These are phyloP conservation scores for Listrodromus nycthemerus DNA, from an alignment of 2,888 invertebrate species.

Conservation along the genomic window DNA sequence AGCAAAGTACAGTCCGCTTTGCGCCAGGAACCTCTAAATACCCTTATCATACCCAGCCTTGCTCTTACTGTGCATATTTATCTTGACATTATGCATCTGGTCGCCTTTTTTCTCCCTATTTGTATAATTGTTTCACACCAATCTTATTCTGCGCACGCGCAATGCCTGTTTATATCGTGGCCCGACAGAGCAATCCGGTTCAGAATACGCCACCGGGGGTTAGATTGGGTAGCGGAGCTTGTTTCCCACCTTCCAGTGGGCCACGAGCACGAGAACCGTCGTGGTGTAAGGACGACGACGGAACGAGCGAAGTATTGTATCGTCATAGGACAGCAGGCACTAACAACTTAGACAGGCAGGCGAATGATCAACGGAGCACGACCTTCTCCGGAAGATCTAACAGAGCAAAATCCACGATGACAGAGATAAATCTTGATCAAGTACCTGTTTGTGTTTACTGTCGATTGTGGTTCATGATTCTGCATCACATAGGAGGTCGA, in stretches of 20 bases:
- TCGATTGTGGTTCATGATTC: not conserved
- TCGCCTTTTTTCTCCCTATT: constrained; percentile 36
- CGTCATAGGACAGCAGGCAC: constrained; percentile 8
- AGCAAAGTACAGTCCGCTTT: constrained; percentile 64
- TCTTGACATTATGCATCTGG: constrained; percentile 5
- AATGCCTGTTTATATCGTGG: constrained; percentile 79
- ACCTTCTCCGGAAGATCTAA: not conserved
- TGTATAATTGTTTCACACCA: constrained; percentile 62
- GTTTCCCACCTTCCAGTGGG: constrained; percentile 34
- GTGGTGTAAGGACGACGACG: constrained; percentile 18
- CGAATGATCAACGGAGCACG: not conserved
- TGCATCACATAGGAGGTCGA: not conserved
- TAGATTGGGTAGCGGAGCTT: constrained; percentile 46
- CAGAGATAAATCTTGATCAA: not conserved
- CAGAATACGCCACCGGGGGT: constrained; percentile 42
- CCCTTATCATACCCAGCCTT: not conserved
- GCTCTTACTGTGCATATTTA: constrained; percentile 28
- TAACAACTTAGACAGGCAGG: not conserved
- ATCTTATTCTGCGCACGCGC: constrained; percentile 73
- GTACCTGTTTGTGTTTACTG: not conserved
- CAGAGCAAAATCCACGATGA: not conserved
- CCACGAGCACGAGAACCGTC: constrained; percentile 23
- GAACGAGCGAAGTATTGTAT: constrained; percentile 23
- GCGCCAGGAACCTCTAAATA: constrained; percentile 32
- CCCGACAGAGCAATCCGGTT: constrained; percentile 59